phyloP scores from a whole-genome alignment of 2,888 invertebrate species.

The Anthophora plumipes region DNA sequence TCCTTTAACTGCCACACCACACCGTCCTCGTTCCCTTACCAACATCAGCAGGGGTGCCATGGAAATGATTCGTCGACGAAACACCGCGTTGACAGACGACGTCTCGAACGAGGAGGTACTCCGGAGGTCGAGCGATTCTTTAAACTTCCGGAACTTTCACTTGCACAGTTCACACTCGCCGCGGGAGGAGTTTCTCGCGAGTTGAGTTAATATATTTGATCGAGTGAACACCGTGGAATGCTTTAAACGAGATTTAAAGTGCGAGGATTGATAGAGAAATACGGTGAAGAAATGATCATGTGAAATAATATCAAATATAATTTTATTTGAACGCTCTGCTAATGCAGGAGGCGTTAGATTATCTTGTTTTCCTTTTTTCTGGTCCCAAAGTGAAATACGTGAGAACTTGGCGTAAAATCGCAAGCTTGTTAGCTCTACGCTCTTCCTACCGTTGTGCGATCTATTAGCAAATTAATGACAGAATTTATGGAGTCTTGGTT shows the following conservation, averaged over 20 bases:
- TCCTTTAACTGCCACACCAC: slow-evolving; percentile 47
- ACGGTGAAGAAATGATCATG: too few relatives aligned
- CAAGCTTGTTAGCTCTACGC: too few relatives aligned
- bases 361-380: neutral
- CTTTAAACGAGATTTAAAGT: neutral
- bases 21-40: slow-evolving; percentile 55
- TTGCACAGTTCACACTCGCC: neutral
- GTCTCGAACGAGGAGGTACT: slow-evolving; percentile 47
- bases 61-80: slow-evolving; percentile 65
- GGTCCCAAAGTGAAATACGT: neutral
- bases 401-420: too few relatives aligned
- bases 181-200: neutral
- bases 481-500: slow-evolving; percentile 49
- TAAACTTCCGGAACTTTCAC: slow-evolving; percentile 67
- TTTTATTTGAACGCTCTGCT: neutral
- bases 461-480: slow-evolving; percentile 55
- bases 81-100: slow-evolving; percentile 68
- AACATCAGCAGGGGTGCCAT: slow-evolving; percentile 39
- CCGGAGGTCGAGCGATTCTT: slow-evolving; percentile 66
- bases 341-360: neutral
- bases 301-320: too few relatives aligned
- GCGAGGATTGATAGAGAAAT: neutral
- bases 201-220: neutral
- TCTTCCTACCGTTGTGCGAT: neutral
- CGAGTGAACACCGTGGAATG: neutral